Conservation (phyloP, 23 tunicate genomes). For the Trididemnum clinides region DNA sequence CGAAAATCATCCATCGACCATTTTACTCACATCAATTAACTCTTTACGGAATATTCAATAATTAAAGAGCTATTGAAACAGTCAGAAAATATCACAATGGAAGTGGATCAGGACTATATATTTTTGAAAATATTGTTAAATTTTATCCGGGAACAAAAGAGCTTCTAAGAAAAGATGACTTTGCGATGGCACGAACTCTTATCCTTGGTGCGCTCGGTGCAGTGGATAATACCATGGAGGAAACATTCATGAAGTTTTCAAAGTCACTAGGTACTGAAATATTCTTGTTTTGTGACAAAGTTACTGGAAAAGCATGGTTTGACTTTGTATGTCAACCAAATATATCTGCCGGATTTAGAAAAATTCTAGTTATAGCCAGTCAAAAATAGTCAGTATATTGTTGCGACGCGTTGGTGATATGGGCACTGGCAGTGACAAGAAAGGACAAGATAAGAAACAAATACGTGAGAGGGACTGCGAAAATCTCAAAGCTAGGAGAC, state of each 20-base stretch:
- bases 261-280: not conserved
- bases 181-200: not conserved
- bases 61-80: not conserved
- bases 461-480: too few species aligned
- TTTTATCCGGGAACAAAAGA: not conserved
- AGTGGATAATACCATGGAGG: not conserved
- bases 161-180: not conserved
- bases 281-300: too few species aligned
- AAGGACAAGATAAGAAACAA: too few species aligned
- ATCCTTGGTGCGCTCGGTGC: not conserved
- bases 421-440: too few species aligned
- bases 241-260: not conserved
- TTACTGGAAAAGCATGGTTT: too few species aligned
- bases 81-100: not conserved
- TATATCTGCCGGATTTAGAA: too few species aligned
- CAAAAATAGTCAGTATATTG: too few species aligned
- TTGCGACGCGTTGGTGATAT: too few species aligned
- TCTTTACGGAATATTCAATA: not conserved
- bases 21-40: not conserved
- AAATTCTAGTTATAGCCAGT: too few species aligned
- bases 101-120: not conserved
- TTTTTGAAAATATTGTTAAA: not conserved
- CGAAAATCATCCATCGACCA: not conserved
- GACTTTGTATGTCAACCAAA: too few species aligned
- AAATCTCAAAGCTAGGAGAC: too few species aligned